phyloP scores from a whole-genome alignment of 92 coral and sea anemone species.

The Epizoanthus fatuus region DNA sequence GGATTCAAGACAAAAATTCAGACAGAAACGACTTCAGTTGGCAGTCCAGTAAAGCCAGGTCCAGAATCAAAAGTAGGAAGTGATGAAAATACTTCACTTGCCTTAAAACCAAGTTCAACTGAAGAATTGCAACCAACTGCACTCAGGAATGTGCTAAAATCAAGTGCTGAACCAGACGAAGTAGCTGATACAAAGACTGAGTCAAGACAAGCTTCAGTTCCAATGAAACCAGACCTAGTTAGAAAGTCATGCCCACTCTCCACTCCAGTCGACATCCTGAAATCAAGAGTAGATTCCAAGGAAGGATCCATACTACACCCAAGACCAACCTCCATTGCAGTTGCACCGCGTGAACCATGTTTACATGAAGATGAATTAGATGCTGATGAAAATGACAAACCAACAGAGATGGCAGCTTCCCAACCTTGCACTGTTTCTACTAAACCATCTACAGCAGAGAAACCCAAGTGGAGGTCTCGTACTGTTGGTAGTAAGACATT shows the following conservation, averaged over 20 bases:
- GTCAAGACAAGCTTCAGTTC: not conserved
- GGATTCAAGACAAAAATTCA: not conserved
- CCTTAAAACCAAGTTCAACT: not conserved
- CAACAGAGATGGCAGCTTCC: not conserved
- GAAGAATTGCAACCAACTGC: not conserved
- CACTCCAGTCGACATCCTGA: not conserved
- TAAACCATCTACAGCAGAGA: constrained; percentile 17
- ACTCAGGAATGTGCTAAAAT: not conserved
- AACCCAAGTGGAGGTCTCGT: constrained; percentile 27
- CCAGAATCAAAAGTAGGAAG: not conserved
- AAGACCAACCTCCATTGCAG: constrained; percentile 24
- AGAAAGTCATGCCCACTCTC: not conserved
- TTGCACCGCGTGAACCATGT: not conserved
- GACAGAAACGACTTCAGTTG: not conserved
- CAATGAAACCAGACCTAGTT: constrained; percentile 10
- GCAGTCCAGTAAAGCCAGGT: not conserved
- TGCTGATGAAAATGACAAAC: not conserved
- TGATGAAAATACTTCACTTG: not conserved
- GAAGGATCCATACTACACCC: not conserved
- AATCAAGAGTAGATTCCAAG: not conserved
- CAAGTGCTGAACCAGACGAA: not conserved
- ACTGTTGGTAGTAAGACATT: constrained; percentile 22
- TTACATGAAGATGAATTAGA: constrained; percentile 10
- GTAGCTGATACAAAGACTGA: not conserved
- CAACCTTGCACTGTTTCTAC: not conserved